Evolutionary conservation across 2,888 invertebrate genomes (phyloP).

Genomic region (Phaedon cochleariae): DNA sequence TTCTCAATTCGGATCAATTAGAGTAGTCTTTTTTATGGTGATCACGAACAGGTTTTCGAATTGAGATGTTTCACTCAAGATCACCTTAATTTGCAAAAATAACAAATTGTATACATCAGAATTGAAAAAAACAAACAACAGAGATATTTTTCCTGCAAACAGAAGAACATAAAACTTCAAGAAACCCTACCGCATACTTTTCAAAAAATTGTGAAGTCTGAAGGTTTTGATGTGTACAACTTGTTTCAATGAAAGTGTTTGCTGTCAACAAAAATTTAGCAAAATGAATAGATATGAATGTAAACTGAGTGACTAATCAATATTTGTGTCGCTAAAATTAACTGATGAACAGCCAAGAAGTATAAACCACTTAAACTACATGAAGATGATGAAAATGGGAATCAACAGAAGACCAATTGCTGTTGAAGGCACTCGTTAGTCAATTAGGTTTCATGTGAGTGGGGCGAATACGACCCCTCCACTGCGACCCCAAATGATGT

Average conservation of each 20-base stretch:
- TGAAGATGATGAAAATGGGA: not conserved
- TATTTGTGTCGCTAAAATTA: not conserved
- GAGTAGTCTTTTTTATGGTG: not conserved
- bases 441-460: too few species aligned
- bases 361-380: not conserved
- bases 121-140: constrained; percentile 17
- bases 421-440: not conserved
- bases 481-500: too few species aligned
- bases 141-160: constrained; percentile 33
- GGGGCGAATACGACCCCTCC: too few species aligned
- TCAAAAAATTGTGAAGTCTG: too few species aligned
- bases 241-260: constrained; percentile 17
- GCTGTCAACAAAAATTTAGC: constrained; percentile 3
- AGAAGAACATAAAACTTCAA: not conserved
- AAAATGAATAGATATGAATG: not conserved
- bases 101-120: constrained; percentile 35
- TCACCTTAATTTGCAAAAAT: too few species aligned
- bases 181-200: constrained; percentile 7
- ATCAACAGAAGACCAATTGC: not conserved
- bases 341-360: not conserved
- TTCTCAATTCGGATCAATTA: not conserved
- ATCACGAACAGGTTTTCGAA: not conserved
- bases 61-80: too few species aligned
- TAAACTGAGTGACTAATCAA: not conserved
- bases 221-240: constrained; percentile 31